A percentile compares a stretch with the other conserved stretches of the same genome.
phyloP scores from a whole-genome alignment of 2,797 vertebrate species.

The Coendou prehensilis region DNA sequence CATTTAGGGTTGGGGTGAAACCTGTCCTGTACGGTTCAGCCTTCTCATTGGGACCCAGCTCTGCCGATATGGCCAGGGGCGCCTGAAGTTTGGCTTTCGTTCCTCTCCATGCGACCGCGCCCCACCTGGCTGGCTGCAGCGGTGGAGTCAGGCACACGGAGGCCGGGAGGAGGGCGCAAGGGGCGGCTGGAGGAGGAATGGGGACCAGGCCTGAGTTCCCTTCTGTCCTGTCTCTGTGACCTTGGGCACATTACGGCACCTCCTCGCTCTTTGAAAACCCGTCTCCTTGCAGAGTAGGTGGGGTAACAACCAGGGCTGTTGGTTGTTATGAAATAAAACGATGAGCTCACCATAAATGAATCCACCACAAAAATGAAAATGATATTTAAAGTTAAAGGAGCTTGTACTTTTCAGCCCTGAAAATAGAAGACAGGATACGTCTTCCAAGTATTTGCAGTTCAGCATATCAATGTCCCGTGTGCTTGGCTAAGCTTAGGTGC shows the following conservation, averaged over 20 bases:
- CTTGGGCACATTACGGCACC: neutral
- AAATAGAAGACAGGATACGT: neutral
- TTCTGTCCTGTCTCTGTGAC: neutral
- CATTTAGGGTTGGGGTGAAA: neutral
- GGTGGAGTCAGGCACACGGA: neutral
- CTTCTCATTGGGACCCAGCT: neutral
- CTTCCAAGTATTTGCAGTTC: neutral
- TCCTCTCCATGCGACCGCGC: neutral
- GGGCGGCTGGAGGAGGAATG: neutral
- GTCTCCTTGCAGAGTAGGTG: neutral
- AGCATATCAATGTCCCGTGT: neutral
- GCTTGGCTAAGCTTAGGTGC: neutral
- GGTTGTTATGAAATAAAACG: neutral
- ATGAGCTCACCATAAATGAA: neutral
- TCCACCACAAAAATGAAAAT: neutral
- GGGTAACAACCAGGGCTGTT: too few relatives aligned
- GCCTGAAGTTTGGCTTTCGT: too few relatives aligned
- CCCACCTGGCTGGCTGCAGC: too few relatives aligned
- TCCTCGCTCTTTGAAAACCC: neutral
- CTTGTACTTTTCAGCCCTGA: neutral
- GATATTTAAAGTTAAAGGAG: neutral
- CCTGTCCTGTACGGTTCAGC: neutral
- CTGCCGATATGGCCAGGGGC: neutral
- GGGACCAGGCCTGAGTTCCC: fast-evolving
- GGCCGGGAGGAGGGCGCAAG: neutral